Evolutionary conservation across 2,888 invertebrate species (phyloP).

Genomic region (Bembecia ichneumoniformis): DNA sequence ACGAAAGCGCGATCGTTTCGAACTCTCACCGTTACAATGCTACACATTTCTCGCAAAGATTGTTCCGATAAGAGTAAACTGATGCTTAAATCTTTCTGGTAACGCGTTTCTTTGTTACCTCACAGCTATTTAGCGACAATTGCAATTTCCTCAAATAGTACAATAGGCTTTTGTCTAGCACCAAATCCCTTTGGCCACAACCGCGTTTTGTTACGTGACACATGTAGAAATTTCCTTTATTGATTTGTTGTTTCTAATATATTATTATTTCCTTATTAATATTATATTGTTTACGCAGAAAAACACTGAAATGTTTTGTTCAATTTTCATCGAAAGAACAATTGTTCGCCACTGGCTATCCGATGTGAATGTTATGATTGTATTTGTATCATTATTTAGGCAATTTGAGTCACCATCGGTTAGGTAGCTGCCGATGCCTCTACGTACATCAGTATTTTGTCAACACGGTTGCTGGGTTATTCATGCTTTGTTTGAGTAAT

Average conservation of each 20-base stretch:
- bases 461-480: too few relatives aligned
- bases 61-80: slow-evolving; percentile 41
- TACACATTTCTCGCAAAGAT: slow-evolving; percentile 36
- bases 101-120: slow-evolving; percentile 46
- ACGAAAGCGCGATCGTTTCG: slow-evolving; percentile 41
- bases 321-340: background rate
- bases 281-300: too few relatives aligned
- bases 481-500: too few relatives aligned
- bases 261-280: too few relatives aligned
- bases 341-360: background rate
- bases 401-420: too few relatives aligned
- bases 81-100: slow-evolving; percentile 44
- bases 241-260: background rate
- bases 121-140: slow-evolving; percentile 39
- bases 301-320: too few relatives aligned
- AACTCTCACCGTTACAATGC: slow-evolving; percentile 43
- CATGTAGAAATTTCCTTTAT: slow-evolving; percentile 24
- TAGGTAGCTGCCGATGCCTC: too few relatives aligned
- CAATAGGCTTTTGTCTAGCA: slow-evolving; percentile 52
- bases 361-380: too few relatives aligned
- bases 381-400: too few relatives aligned
- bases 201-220: slow-evolving; percentile 24
- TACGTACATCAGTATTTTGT: too few relatives aligned
- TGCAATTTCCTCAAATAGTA: slow-evolving; percentile 38
- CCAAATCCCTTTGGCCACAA: slow-evolving; percentile 23